Evolutionary conservation across 1,140 invertebrate genomes (phyloP).

Genomic region (Calosoma granatense): DNA sequence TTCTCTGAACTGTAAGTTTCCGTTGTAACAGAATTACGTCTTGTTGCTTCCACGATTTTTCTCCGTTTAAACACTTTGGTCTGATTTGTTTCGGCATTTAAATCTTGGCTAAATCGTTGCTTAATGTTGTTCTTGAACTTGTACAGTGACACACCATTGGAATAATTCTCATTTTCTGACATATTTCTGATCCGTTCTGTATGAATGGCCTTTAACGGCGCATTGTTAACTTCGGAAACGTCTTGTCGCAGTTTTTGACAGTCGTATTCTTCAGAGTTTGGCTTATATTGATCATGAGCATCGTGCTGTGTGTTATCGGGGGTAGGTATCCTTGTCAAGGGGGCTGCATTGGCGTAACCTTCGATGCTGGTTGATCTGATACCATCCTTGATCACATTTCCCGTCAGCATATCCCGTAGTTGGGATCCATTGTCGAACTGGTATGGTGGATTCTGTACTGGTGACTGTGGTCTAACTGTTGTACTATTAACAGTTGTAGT

Average conservation of each 20-base stretch:
- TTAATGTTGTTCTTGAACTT: constrained; percentile 95
- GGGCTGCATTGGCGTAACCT: too few relatives aligned
- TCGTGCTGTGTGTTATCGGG: not conserved
- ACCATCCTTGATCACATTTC: constrained; percentile 28
- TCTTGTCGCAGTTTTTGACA: not conserved
- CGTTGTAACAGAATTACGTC: constrained; percentile 8
- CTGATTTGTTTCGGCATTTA: constrained; percentile 17
- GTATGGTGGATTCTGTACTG: not conserved
- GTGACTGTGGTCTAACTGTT: not conserved
- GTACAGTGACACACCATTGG: constrained; percentile 41
- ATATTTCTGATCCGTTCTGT: constrained; percentile 1
- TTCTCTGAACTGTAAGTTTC: constrained; percentile 11
- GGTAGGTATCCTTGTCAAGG: not conserved
- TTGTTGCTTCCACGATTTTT: constrained; percentile 7
- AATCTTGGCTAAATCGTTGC: constrained; percentile 57
- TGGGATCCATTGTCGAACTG: constrained; percentile 21
- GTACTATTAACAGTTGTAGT: not conserved
- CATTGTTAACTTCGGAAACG: not conserved
- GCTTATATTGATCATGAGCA: not conserved
- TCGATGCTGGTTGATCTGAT: not conserved
- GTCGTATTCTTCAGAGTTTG: not conserved
- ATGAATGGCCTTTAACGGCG: not conserved
- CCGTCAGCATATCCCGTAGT: constrained; percentile 35
- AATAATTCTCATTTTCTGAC: constrained; percentile 18
- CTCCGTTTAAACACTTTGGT: constrained; percentile 18